Conservation (phyloP, 37 sponge, comb jelly and placozoan genomes). For the Corticium candelabrum region DNA sequence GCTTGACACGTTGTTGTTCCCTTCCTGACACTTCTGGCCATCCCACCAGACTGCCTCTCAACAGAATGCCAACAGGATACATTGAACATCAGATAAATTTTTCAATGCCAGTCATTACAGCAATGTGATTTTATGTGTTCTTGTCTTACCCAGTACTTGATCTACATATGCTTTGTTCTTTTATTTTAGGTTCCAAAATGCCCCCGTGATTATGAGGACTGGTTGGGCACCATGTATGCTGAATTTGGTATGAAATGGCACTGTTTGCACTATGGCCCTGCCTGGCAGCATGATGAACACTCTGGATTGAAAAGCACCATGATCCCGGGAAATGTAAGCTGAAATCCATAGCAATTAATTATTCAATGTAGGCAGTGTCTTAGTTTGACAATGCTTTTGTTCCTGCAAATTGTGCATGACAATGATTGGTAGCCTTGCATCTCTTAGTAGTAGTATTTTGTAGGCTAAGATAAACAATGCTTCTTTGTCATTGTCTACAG, state of each 20-base stretch:
- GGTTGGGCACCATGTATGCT: background rate
- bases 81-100: background rate
- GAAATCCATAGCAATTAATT: background rate
- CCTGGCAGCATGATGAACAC: too few relatives aligned
- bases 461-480: background rate
- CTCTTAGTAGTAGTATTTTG: background rate
- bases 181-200: background rate
- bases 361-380: too few relatives aligned
- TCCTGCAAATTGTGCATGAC: slow-evolving; percentile 1
- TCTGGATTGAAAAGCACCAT: too few relatives aligned
- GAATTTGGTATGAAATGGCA: background rate
- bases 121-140: background rate
- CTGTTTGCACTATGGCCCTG: background rate
- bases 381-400: too few relatives aligned
- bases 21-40: background rate
- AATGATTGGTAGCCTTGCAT: too few relatives aligned
- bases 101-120: background rate
- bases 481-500: background rate
- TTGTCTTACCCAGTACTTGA: background rate
- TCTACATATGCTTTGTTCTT: background rate
- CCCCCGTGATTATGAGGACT: background rate
- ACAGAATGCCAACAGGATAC: background rate
- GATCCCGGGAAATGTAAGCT: background rate
- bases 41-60: background rate
- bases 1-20: background rate